Percentiles rank a stretch among this genome's conserved stretches.
Conservation (phyloP, 2,797 vertebrate species). For the Ambastaia sidthimunki region DNA sequence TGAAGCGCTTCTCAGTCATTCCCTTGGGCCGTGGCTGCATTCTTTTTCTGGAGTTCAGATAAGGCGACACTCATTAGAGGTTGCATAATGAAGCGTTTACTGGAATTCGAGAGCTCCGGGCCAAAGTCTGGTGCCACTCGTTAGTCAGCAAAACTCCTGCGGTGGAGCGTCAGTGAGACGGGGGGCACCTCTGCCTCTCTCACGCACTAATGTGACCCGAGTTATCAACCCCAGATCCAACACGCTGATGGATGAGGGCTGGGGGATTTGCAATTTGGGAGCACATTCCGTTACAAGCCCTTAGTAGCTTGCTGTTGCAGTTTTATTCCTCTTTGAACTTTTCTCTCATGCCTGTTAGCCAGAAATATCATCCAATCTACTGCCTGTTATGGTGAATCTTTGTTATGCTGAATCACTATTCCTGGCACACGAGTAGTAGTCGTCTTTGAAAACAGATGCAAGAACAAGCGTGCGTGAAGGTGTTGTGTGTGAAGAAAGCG, state of each 20-base stretch:
- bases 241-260: constrained; percentile 71
- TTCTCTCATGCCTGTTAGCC: constrained; percentile 45
- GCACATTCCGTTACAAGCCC: neutral
- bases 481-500: constrained; percentile 7
- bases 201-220: constrained; percentile 69
- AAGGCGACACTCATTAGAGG: constrained; percentile 78
- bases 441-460: constrained; percentile 58
- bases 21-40: constrained; percentile 50
- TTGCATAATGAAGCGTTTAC: constrained; percentile 83
- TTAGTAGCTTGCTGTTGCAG: constrained; percentile 38
- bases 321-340: constrained; percentile 29
- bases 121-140: constrained; percentile 82
- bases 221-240: constrained; percentile 74
- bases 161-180: constrained; percentile 70
- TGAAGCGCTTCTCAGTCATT: constrained; percentile 20
- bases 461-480: constrained; percentile 26
- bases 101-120: constrained; percentile 79
- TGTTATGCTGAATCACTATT: constrained; percentile 59
- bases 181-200: constrained; percentile 56
- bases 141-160: constrained; percentile 78
- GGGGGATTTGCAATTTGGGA: constrained; percentile 57
- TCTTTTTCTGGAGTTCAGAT: constrained; percentile 67
- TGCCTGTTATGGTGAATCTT: constrained; percentile 38
- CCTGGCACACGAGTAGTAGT: constrained; percentile 45
- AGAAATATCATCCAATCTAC: constrained; percentile 48